These are phyloP conservation scores for Aramus guarauna DNA, from an alignment of 2,113 vertebrate species.

Conservation along the genomic window DNA sequence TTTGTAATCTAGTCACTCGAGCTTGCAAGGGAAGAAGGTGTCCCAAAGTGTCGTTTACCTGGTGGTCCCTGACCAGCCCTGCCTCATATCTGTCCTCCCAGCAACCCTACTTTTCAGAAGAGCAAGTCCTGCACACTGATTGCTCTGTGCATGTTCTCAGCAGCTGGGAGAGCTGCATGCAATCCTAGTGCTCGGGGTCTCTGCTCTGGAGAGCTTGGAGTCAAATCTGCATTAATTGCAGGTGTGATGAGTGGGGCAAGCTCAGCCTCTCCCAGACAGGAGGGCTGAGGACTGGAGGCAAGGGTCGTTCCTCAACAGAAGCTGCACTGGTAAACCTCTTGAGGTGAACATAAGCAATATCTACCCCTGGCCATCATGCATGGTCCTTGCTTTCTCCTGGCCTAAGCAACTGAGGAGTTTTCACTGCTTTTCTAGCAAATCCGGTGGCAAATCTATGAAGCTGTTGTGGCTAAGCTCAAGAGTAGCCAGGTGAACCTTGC, in stretches of 20 bases:
- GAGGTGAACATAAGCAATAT: not conserved
- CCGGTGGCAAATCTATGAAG: rapidly evolving
- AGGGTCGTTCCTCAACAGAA: not conserved
- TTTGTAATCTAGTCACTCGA: constrained; percentile 32
- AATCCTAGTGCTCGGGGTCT: not conserved
- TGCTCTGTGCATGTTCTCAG: not conserved
- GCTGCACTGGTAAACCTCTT: not conserved
- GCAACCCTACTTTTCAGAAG: not conserved
- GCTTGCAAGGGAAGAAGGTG: not conserved
- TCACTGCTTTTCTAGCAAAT: not conserved
- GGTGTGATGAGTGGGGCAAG: not conserved
- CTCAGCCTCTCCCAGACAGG: not conserved
- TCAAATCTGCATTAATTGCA: rapidly evolving
- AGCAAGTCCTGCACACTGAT: not conserved
- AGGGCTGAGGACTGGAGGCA: not conserved
- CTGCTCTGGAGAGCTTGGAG: not conserved
- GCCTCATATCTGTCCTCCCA: not conserved
- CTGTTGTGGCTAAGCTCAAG: not conserved
- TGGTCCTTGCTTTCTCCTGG: not conserved
- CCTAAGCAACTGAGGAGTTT: not conserved
- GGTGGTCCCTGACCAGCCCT: not conserved
- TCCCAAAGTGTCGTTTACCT: not conserved
- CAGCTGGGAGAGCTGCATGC: not conserved
- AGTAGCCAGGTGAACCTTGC: not conserved
- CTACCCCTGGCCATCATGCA: rapidly evolving